Conservation (phyloP, 2,797 vertebrate species). For the Phoeniculus purpureus region DNA sequence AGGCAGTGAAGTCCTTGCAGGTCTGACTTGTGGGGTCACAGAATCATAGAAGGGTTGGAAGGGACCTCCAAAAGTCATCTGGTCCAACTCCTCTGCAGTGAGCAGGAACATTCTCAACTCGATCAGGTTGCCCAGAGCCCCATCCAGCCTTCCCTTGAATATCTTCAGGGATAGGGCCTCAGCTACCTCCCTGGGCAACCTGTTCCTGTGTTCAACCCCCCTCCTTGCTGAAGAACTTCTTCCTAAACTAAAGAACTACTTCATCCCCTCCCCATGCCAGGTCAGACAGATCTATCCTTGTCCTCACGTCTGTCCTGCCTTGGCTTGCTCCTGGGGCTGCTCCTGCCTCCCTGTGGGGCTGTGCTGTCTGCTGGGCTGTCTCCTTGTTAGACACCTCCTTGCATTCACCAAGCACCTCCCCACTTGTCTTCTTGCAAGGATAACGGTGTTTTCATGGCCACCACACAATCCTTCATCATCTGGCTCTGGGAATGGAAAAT, state of each 20-base stretch:
- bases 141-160: no score
- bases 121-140: no score
- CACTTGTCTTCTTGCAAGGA: background rate
- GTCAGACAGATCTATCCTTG: background rate
- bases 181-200: no score
- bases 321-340: background rate
- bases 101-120: no score
- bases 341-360: accelerated
- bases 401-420: background rate
- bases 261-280: background rate
- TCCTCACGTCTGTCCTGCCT: background rate
- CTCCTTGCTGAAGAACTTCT: background rate
- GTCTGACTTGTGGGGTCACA: background rate
- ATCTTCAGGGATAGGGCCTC: no score
- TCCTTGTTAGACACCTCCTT: background rate
- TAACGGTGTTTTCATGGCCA: background rate
- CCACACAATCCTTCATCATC: background rate
- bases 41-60: no score
- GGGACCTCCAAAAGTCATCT: no score
- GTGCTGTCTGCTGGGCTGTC: background rate
- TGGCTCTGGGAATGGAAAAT: no score
- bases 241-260: no score
- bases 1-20: background rate
- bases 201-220: no score
- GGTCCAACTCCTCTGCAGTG: no score